Percentiles rank a stretch among this genome's conserved stretches.
phyloP scores from a whole-genome alignment of 2,797 vertebrate genomes.

The Eptatretus atami region DNA sequence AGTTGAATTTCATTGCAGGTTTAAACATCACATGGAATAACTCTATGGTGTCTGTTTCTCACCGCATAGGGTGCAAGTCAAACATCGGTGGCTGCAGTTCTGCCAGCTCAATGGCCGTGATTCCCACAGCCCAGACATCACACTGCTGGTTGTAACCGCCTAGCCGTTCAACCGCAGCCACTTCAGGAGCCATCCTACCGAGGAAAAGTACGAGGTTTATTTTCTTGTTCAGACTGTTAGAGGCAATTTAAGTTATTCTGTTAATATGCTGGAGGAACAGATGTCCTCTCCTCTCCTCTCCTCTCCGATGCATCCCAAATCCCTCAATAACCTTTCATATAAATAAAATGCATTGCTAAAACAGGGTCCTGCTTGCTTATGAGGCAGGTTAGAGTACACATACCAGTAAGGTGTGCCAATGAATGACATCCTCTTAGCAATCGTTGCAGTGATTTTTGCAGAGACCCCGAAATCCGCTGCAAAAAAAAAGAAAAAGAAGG shows the following conservation, averaged over 20 bases:
- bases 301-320: too few relatives aligned
- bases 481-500: conserved; percentile 9
- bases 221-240: too few relatives aligned
- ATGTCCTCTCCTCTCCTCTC: too few relatives aligned
- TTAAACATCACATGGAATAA: too few relatives aligned
- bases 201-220: too few relatives aligned
- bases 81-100: conserved; percentile 95
- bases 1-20: too few relatives aligned
- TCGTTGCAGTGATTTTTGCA: conserved; percentile 84
- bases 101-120: conserved; percentile 79
- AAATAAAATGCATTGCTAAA: too few relatives aligned
- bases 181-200: conserved; percentile 78
- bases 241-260: too few relatives aligned
- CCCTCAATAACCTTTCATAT: too few relatives aligned
- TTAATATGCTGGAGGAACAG: too few relatives aligned
- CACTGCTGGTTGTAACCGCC: conserved; percentile 91
- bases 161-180: conserved; percentile 81
- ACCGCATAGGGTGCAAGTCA: conserved; percentile 84
- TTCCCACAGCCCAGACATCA: conserved; percentile 92
- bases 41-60: neutral
- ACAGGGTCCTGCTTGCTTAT: too few relatives aligned
- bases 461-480: conserved; percentile 89
- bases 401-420: conserved; percentile 97
- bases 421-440: conserved; percentile 93
- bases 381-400: conserved; percentile 9